Percentiles rank a stretch among this genome's conserved stretches.
phyloP scores from a whole-genome alignment of 2,113 vertebrate genomes.

The Herpailurus yagouaroundi region DNA sequence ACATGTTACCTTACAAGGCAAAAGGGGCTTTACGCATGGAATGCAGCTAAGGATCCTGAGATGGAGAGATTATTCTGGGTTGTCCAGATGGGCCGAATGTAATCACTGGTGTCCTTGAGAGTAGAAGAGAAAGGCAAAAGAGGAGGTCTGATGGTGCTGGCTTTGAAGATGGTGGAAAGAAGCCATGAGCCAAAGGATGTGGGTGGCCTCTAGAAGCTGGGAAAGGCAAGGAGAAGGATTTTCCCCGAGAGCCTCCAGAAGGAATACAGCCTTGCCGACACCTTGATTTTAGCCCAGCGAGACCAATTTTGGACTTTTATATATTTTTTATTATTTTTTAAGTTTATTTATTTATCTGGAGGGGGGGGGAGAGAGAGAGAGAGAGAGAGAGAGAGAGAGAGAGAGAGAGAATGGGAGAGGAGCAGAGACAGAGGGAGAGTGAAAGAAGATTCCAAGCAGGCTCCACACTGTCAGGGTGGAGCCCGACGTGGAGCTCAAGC shows the following conservation, averaged over 20 bases:
- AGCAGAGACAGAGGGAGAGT: no score
- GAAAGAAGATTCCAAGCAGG: no score
- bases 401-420: no score
- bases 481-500: no score
- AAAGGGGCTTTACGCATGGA: background rate
- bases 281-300: background rate
- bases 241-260: background rate
- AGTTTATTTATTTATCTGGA: no score
- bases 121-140: background rate
- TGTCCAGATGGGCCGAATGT: no score
- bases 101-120: background rate
- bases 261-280: background rate
- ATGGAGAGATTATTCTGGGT: background rate
- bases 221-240: background rate
- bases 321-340: no score
- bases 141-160: background rate
- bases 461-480: no score
- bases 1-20: background rate
- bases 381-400: no score
- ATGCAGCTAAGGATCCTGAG: background rate
- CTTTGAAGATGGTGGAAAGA: background rate
- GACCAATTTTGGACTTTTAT: background rate
- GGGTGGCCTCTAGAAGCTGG: background rate
- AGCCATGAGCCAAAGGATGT: background rate
- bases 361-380: no score